These are phyloP conservation scores for Agrenia bidenticulata DNA, from an alignment of 2,888 invertebrate species.

Conservation along the genomic window DNA sequence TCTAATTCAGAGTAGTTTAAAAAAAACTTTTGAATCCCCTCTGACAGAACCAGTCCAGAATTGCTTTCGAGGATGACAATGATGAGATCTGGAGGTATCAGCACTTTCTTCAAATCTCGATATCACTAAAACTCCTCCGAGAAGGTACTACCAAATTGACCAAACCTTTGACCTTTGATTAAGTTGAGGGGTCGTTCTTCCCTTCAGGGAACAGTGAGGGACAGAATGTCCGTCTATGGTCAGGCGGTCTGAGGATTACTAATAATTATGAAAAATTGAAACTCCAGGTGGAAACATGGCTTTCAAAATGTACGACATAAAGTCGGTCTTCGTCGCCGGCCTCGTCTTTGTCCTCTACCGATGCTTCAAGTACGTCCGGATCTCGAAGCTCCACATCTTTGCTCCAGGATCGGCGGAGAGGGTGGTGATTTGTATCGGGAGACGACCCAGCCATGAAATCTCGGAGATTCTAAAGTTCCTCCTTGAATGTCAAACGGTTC, in stretches of 20 bases:
- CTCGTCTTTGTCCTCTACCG: neutral
- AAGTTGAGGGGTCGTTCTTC: too few relatives aligned
- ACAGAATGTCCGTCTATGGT: too few relatives aligned
- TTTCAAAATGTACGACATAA: constrained; percentile 12
- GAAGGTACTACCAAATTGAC: too few relatives aligned
- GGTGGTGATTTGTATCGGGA: constrained; percentile 2
- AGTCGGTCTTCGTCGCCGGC: neutral
- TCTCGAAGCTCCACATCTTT: constrained; percentile 8
- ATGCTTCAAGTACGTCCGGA: neutral
- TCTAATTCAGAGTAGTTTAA: too few relatives aligned
- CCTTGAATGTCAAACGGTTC: neutral
- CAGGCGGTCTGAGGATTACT: too few relatives aligned
- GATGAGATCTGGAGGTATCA: constrained; percentile 14
- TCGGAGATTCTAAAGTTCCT: neutral
- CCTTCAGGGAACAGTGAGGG: too few relatives aligned
- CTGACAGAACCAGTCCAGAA: neutral
- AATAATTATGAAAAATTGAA: too few relatives aligned
- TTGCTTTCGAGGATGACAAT: constrained; percentile 6
- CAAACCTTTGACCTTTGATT: too few relatives aligned
- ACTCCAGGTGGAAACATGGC: constrained; percentile 13
- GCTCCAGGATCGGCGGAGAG: neutral
- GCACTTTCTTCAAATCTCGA: constrained; percentile 3
- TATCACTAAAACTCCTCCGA: neutral
- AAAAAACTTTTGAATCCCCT: too few relatives aligned
- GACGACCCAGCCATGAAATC: neutral